Conservation (phyloP, 2,888 invertebrate species). For the Drosophila mulleri region DNA sequence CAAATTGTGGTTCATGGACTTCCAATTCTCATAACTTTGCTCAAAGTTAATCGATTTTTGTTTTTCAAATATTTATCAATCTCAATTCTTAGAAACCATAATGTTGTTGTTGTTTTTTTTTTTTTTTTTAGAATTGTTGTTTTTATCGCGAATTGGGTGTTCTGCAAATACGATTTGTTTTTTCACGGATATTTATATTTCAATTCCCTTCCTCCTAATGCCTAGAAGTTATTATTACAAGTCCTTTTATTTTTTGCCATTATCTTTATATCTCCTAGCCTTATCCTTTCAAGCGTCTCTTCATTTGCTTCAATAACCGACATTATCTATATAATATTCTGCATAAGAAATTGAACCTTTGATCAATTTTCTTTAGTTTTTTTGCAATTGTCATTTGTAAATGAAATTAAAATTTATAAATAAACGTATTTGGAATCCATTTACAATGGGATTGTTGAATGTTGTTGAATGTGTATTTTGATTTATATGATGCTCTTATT, state of each 20-base stretch:
- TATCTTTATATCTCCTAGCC: too few relatives aligned
- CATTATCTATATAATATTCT: not conserved
- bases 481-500: not conserved
- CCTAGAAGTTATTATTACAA: too few relatives aligned
- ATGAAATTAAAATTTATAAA: not conserved
- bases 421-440: not conserved
- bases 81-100: too few relatives aligned
- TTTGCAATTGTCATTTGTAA: not conserved
- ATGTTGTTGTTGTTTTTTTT: too few relatives aligned
- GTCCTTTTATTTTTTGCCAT: too few relatives aligned
- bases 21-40: conserved; percentile 12
- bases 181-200: too few relatives aligned
- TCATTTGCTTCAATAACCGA: too few relatives aligned
- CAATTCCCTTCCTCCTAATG: too few relatives aligned
- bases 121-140: too few relatives aligned
- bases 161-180: too few relatives aligned
- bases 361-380: not conserved
- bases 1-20: conserved; percentile 1
- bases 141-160: too few relatives aligned
- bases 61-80: not conserved
- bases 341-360: not conserved
- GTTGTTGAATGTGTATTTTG: not conserved
- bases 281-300: too few relatives aligned
- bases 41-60: not conserved
- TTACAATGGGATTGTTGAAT: not conserved